A percentile compares a stretch with the other conserved stretches of the same genome.
phyloP scores from a whole-genome alignment of 2,888 invertebrate genomes.

The Ochlodes sylvanus region DNA sequence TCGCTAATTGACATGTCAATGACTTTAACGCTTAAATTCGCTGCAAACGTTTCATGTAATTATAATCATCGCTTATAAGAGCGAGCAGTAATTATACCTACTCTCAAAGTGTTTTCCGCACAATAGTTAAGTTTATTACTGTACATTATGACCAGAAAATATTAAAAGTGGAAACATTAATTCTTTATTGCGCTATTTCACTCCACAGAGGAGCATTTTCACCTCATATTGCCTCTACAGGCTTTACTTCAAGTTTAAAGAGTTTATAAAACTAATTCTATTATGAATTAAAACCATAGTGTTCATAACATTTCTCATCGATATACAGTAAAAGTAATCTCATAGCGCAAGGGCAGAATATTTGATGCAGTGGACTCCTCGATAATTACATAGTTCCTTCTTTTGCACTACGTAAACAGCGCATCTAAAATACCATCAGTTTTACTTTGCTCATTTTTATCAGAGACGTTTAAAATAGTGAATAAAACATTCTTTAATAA shows the following conservation, averaged over 20 bases:
- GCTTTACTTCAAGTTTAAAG: background rate
- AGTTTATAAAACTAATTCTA: slow-evolving; percentile 6
- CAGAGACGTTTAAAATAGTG: slow-evolving; percentile 9
- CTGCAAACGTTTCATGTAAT: slow-evolving; percentile 2
- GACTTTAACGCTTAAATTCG: background rate
- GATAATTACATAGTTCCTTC: slow-evolving; percentile 1
- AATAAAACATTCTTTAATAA: slow-evolving; percentile 18
- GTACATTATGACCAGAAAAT: slow-evolving; percentile 26
- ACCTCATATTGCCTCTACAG: slow-evolving; percentile 11
- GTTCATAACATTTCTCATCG: slow-evolving; percentile 3
- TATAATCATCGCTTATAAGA: slow-evolving; percentile 24
- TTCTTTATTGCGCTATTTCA: slow-evolving; percentile 29
- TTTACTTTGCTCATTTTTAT: slow-evolving; percentile 15
- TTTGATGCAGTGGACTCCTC: slow-evolving; percentile 4
- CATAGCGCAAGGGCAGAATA: slow-evolving; percentile 4
- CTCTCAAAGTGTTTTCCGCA: slow-evolving; percentile 26
- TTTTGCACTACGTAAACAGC: slow-evolving; percentile 1
- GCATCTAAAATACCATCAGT: slow-evolving; percentile 5
- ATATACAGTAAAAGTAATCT: background rate
- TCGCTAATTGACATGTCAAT: too few relatives aligned
- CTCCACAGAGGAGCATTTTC: slow-evolving; percentile 15
- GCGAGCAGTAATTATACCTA: slow-evolving; percentile 24
- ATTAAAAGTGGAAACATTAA: slow-evolving; percentile 29
- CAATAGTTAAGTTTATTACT: slow-evolving; percentile 31
- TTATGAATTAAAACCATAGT: background rate